Conservation (phyloP, 2,888 invertebrate genomes). For the Cataglyphis rosenhaueri region DNA sequence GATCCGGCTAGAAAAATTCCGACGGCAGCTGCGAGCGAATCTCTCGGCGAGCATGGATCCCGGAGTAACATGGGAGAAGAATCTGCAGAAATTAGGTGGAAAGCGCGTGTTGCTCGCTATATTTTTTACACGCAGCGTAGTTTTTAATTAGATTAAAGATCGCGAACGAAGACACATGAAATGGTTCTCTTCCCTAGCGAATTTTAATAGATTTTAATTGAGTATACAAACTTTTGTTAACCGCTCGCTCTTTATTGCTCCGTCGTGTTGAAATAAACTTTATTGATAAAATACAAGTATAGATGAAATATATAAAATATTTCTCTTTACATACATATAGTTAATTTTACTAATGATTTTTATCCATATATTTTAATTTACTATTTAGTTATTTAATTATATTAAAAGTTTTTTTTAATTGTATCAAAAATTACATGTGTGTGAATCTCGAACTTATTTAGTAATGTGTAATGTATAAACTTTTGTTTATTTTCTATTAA, state of each 20-base stretch:
- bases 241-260: not conserved
- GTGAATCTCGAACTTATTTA: not conserved
- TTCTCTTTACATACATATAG: not conserved
- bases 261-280: not conserved
- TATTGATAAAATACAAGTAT: not conserved
- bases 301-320: not conserved
- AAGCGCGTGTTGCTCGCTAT: conserved; percentile 21
- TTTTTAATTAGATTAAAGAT: conserved; percentile 55
- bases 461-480: not conserved
- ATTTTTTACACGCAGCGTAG: not conserved
- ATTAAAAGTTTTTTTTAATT: too few species aligned
- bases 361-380: conserved; percentile 2
- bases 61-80: conserved; percentile 51
- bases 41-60: conserved; percentile 57
- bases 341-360: not conserved
- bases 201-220: not conserved
- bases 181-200: not conserved
- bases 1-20: conserved; percentile 75
- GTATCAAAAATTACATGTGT: too few species aligned
- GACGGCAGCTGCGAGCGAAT: conserved; percentile 68
- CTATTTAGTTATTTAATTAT: not conserved
- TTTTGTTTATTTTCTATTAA: not conserved
- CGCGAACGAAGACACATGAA: not conserved
- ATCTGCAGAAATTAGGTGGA: conserved; percentile 60
- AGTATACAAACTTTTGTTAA: not conserved